Evolutionary conservation across 1,140 invertebrate species (phyloP), one percentile per base, ranked within the genome.

Genomic region (Trichonephila inaurata): DNA sequence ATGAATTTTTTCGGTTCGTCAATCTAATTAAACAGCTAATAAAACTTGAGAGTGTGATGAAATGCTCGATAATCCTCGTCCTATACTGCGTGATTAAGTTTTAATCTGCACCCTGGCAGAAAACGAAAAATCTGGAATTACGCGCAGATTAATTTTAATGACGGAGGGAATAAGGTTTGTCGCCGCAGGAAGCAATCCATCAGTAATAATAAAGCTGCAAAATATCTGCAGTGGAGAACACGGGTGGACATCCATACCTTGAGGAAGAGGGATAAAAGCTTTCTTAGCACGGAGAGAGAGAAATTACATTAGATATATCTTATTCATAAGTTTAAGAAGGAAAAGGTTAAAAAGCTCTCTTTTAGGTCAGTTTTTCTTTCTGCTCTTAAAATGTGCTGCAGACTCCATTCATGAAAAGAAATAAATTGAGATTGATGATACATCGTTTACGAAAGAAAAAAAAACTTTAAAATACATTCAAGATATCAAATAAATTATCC

Each of bases 381-480:
- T 24, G 66, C 64, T 89, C 66, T 89, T 72, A 77, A 89, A 91
- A 88, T 66, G 69, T 60, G 69, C 72, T 28, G 8, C 51, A 60
- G 24, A 61, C 89, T 82, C 21, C 62, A 72, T 92, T 92, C 91
- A 87, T 21, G 81, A 72, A 64, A 19, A 87, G 77, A 92, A 87
- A 87, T 92, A 92, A 92, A 92, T 92, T 92, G 91, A 92, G 91
- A 92, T 92, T 86, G 91, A 92, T 92, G 91, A 92, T 86, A 40
- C 91, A 87, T 92, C 91, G 64, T 87, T 92, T 92, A 92, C 81
- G 16, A 66, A 64, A 89, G 33, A 87, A 92, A 40, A 92, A 40
- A 40, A 92, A 92, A 72, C 60, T 92, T 87, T 87, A 92, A 92
- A 92, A 91, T 82, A 40, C 89, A 81, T 91, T 91, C 60, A 91